phyloP scores from a whole-genome alignment of 2,888 invertebrate genomes.

The Melanostoma scalare region DNA sequence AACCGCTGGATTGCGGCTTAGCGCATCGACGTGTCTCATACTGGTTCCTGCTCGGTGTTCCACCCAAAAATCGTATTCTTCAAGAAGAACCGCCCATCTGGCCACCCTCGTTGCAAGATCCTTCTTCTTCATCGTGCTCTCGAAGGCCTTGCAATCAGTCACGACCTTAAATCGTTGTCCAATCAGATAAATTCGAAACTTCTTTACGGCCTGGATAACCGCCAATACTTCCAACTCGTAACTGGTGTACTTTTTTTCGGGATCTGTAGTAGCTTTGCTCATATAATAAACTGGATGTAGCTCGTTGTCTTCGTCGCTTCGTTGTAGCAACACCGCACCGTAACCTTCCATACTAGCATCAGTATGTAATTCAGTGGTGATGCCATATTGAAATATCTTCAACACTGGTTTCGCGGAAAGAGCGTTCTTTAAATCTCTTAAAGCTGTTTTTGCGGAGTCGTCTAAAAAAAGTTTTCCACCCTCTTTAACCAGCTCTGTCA shows the following conservation, averaged over 20 bases:
- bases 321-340: conserved; percentile 30
- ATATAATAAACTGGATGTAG: conserved; percentile 36
- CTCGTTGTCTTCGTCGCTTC: conserved; percentile 15
- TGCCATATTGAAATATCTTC: conserved; percentile 28
- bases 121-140: conserved; percentile 59
- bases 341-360: conserved; percentile 33
- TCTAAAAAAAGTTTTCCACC: not conserved
- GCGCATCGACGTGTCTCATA: conserved; percentile 73
- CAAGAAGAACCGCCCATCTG: conserved; percentile 71
- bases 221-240: conserved; percentile 34
- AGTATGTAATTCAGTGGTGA: conserved; percentile 24
- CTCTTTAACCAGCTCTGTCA: conserved; percentile 39
- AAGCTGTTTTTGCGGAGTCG: conserved; percentile 8
- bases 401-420: conserved; percentile 37
- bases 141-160: conserved; percentile 67
- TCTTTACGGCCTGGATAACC: conserved; percentile 30
- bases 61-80: conserved; percentile 70
- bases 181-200: conserved; percentile 73
- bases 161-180: conserved; percentile 65
- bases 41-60: conserved; percentile 71
- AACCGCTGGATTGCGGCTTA: conserved; percentile 67
- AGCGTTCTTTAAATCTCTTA: conserved; percentile 24
- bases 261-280: conserved; percentile 12
- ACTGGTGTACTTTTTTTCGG: conserved; percentile 30
- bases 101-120: conserved; percentile 68